Base-by-base conservation (phyloP, 2,888 invertebrate genomes). In the Xestia c-nigrum region DNA sequence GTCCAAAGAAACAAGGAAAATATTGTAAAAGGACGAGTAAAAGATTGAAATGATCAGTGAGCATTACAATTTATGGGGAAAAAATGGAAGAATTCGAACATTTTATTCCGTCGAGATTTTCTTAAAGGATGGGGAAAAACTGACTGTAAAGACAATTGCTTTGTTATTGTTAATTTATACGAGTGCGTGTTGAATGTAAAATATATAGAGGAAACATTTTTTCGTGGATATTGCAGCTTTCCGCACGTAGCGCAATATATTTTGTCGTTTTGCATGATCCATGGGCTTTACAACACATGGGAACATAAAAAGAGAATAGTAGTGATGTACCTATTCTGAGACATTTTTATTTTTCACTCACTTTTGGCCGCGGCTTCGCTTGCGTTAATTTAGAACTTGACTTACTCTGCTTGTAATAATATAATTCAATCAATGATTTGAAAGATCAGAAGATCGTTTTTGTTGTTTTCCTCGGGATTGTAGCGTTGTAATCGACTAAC, bases 91-190 rank as follows among this genome's bases (percentile, higher is more conserved):
- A 76, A 72, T 57, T 74, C 5, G 46, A 68, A 71, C 69, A 76
- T 83, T 83, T n/a, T 69, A 76, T 78, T 66, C 31, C 0, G 43
- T 14, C 0, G 70, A 79, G 81, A 72, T 83, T 84, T 78, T 61
- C 43, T 40, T 50, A 52, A 31, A 78, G 59, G 50, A 77, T 40
- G 52, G 46, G 38, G 16, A 31, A 66, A 68, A 67, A 40, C 43
- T 50, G 59, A 61, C 61, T 47, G 67, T 69, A 70, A 76, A 70
- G 65, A 67, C 76, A 61, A 79, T 74, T 74, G 74, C 75, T 76
- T 75, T 70, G 72, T 85, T 84, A 86, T 86, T 82, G 74, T 82
- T 77, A 78, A 83, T 78, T 80, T 77, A 85, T 83, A 72, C 73
- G 63, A 72, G 66, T 68, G 61, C 50, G 77, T 74, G 52, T n/a